phyloP scores from a whole-genome alignment of 1,140 invertebrate species.

The Dinoponera quadriceps region DNA sequence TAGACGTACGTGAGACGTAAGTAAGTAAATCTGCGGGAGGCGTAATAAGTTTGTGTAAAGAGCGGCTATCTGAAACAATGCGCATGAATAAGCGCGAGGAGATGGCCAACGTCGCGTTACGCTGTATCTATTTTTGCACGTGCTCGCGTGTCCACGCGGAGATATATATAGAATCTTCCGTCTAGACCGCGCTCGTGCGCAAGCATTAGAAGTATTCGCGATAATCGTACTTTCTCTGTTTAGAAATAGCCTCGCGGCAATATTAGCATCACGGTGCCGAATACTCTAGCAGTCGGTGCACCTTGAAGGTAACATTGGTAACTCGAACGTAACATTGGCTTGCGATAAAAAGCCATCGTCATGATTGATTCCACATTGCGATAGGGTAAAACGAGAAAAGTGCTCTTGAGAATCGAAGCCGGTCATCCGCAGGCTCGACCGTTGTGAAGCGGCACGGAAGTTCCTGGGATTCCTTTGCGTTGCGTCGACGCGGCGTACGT shows the following conservation, averaged over 20 bases:
- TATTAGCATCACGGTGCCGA: too few relatives aligned
- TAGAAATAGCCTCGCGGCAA: too few relatives aligned
- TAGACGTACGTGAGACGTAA: constrained; percentile 58
- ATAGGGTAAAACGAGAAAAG: background rate
- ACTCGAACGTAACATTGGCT: background rate
- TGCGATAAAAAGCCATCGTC: background rate
- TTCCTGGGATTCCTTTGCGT: background rate
- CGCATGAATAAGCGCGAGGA: constrained; percentile 12
- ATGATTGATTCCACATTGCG: too few relatives aligned
- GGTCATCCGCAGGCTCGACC: background rate
- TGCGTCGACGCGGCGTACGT: constrained; percentile 23
- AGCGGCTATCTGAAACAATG: constrained; percentile 28
- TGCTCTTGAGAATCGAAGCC: background rate
- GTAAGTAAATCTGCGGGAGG: constrained; percentile 50
- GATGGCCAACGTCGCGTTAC: background rate
- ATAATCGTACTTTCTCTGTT: too few relatives aligned
- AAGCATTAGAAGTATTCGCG: too few relatives aligned
- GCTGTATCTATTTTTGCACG: background rate
- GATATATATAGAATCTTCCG: background rate
- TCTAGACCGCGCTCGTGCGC: background rate
- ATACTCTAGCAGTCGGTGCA: too few relatives aligned
- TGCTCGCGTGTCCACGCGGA: background rate
- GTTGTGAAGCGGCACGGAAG: constrained; percentile 1
- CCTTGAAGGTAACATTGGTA: too few relatives aligned
- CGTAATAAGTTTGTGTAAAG: constrained; percentile 53